Evolutionary conservation across 2,888 invertebrate genomes (phyloP).

Genomic region (Hemaris fuciformis): DNA sequence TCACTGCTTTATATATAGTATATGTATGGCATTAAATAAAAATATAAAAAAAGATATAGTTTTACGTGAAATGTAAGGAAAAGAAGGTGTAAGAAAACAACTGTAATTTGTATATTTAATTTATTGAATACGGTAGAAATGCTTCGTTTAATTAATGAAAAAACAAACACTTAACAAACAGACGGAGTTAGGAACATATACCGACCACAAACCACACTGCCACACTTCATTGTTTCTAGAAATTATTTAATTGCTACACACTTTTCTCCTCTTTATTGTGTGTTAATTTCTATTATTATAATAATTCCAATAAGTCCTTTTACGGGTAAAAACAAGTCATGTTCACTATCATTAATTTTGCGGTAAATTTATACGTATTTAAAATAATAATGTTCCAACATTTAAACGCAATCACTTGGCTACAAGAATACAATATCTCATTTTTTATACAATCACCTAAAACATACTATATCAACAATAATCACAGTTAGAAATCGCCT

Average conservation of each 20-base stretch:
- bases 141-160: constrained; percentile 76
- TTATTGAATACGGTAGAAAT: constrained; percentile 82
- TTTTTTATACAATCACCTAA: not conserved
- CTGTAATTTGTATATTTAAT: constrained; percentile 78
- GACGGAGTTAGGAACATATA: constrained; percentile 81
- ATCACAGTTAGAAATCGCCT: not conserved
- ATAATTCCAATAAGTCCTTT: not conserved
- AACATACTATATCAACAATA: constrained; percentile 1
- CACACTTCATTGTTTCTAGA: constrained; percentile 31
- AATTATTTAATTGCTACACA: not conserved
- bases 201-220: constrained; percentile 55
- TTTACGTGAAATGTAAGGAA: constrained; percentile 16
- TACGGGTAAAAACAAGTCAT: not conserved
- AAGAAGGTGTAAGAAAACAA: constrained; percentile 19
- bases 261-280: not conserved
- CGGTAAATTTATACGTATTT: no score
- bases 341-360: not conserved
- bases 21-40: no score
- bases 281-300: not conserved
- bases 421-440: not conserved
- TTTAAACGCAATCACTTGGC: no score
- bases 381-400: no score
- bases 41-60: not conserved
- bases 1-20: no score
- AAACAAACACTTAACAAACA: constrained; percentile 76